phyloP scores from a whole-genome alignment of 92 coral and sea anemone species.

The Paragorgia papillata region DNA sequence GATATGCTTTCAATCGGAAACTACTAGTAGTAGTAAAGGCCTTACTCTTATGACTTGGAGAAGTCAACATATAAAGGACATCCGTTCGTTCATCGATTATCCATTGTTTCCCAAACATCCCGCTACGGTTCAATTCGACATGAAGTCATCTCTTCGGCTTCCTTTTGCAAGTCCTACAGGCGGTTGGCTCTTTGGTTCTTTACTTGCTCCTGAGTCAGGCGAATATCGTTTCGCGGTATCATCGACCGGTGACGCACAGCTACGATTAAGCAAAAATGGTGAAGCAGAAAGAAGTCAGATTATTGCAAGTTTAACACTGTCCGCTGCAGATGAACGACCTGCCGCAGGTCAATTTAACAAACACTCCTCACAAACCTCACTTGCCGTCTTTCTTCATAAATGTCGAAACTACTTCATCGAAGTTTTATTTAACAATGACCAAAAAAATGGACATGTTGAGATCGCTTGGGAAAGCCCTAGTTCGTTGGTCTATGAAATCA shows the following conservation, averaged over 20 bases:
- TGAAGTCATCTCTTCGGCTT: constrained; percentile 6
- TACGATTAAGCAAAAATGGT: background rate
- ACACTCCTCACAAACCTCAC: constrained; percentile 1
- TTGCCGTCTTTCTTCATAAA: constrained; percentile 15
- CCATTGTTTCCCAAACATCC: constrained; percentile 28
- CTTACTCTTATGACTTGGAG: constrained; percentile 14
- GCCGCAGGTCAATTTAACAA: background rate
- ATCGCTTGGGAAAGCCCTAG: constrained; percentile 32
- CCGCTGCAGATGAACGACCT: background rate
- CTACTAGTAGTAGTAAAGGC: background rate
- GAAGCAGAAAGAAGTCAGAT: constrained; percentile 5
- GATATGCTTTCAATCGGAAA: background rate
- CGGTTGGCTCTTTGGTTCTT: constrained; percentile 26
- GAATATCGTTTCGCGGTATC: constrained; percentile 22
- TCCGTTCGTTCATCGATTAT: constrained; percentile 22
- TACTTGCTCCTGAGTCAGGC: constrained; percentile 9
- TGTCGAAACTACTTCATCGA: constrained; percentile 20
- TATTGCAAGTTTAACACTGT: constrained; percentile 2
- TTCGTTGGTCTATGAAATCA: constrained; percentile 15
- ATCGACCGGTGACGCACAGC: constrained; percentile 1
- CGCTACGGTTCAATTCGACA: constrained; percentile 17
- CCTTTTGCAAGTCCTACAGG: constrained; percentile 10
- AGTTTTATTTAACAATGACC: constrained; percentile 7
- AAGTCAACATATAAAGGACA: constrained; percentile 9
- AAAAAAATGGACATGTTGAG: constrained; percentile 8